Evolutionary conservation across 1,140 invertebrate genomes (phyloP).

Genomic region (Drosophila arizonae): DNA sequence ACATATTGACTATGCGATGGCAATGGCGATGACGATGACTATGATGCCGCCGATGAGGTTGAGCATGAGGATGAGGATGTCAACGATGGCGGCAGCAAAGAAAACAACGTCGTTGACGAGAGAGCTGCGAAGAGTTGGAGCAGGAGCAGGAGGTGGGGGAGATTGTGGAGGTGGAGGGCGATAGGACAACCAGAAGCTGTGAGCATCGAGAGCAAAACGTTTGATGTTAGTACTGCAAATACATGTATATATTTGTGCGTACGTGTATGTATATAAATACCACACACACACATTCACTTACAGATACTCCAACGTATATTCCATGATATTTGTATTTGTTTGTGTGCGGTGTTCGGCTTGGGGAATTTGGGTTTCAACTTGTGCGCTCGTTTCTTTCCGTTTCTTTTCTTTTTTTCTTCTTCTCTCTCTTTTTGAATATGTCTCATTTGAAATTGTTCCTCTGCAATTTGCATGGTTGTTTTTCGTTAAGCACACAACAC

Average conservation of each 20-base stretch:
- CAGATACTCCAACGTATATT: conserved; percentile 12
- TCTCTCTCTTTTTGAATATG: conserved; percentile 57
- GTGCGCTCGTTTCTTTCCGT: conserved; percentile 48
- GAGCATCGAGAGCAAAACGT: conserved; percentile 59
- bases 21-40: conserved; percentile 25
- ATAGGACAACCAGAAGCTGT: conserved; percentile 33
- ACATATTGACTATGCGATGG: conserved; percentile 77
- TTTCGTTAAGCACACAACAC: conserved; percentile 32
- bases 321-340: conserved; percentile 59
- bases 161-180: not conserved
- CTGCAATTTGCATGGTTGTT: conserved; percentile 66
- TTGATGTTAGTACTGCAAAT: conserved; percentile 75
- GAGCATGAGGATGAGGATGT: conserved; percentile 49
- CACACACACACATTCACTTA: not conserved
- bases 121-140: not conserved
- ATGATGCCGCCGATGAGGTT: conserved; percentile 28
- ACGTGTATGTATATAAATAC: conserved; percentile 23
- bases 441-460: conserved; percentile 76
- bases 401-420: conserved; percentile 12
- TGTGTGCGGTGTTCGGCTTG: conserved; percentile 44
- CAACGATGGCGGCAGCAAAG: conserved; percentile 63
- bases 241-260: conserved; percentile 74
- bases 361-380: conserved; percentile 41
- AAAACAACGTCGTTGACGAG: conserved; percentile 63
- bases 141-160: not conserved